Percentiles rank a stretch among this genome's conserved stretches.
Evolutionary conservation across 1,140 invertebrate species (phyloP).

Genomic region (Drosophila carrolli): DNA sequence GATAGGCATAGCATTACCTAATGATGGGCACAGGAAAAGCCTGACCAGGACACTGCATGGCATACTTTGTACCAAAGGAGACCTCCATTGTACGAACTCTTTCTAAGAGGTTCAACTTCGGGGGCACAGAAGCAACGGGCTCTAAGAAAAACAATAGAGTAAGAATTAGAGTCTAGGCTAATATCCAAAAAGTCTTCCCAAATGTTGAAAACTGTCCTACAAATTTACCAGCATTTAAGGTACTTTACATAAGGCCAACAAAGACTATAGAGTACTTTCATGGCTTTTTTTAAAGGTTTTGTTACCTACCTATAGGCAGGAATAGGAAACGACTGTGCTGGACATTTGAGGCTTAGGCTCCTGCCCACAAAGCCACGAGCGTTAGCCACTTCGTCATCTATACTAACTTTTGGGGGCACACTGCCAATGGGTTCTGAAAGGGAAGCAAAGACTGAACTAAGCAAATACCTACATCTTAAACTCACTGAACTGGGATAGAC

Average conservation of each 20-base stretch:
- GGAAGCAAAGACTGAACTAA: conserved; percentile 6
- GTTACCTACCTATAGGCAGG: conserved; percentile 87
- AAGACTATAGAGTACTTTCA: too few relatives aligned
- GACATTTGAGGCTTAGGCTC: conserved; percentile 87
- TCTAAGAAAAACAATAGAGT: conserved; percentile 11
- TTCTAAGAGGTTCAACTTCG: conserved; percentile 84
- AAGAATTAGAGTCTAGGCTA: not conserved
- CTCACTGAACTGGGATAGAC: conserved; percentile 83
- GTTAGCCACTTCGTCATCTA: conserved; percentile 89
- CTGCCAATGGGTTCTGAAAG: conserved; percentile 90
- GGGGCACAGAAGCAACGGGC: conserved; percentile 77
- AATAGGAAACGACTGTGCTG: conserved; percentile 88
- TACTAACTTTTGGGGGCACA: conserved; percentile 90
- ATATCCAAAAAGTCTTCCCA: conserved; percentile 21
- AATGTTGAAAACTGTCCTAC: conserved; percentile 48
- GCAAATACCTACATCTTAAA: not conserved
- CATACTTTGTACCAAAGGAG: conserved; percentile 86
- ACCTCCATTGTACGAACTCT: conserved; percentile 86
- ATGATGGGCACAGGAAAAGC: conserved; percentile 88
- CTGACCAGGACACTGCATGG: conserved; percentile 89
- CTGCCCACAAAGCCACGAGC: conserved; percentile 84
- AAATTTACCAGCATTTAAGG: too few relatives aligned
- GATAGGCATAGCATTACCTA: conserved; percentile 86
- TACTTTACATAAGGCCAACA: too few relatives aligned
- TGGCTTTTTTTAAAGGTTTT: too few relatives aligned